Base-by-base conservation (phyloP, 1,140 invertebrate genomes). In the Euura saliciscinereae region DNA sequence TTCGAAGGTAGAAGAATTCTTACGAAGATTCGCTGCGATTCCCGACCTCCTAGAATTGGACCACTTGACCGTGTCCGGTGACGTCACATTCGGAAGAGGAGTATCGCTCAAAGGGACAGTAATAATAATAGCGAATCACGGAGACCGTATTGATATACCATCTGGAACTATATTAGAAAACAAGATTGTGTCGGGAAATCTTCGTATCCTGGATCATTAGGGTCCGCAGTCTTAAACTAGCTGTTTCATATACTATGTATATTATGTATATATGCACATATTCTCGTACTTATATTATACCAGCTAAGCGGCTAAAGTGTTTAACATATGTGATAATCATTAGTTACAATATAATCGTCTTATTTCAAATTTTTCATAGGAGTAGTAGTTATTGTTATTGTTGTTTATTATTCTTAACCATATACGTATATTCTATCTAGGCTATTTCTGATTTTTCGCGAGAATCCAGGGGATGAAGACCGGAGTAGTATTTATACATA, bases 101-200 rank as follows among this genome's bases (percentile, higher is more conserved):
- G 98, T 99, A 43, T 93, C 93, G 13, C 89, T 99, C n/a, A 96
- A 96, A 94, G 99, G 98, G 43, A 99, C 99, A 67, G 99, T 99
- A 0, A 99, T 99, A 75, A 99, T 99, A 73, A 99, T 99, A 82
- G 98, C 99, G 2, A 99, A 99, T 89, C 98, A 99, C 87, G 98
- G 99, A 46, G 98, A 99, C 80, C 90, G 98, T 73, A 99, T 99
- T 78, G 98, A 99, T 90, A 98, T 99, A 78, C 99, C 99, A 10
- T 93, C 96, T n/a, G 98, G 98, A 43, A 96, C 98, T 1, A 89
- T 97, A 73, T 89, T 99, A 45, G 99, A 99, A 85, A 99, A 99
- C 88, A 99, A 99, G 89, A 99, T 99, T 78, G 98, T 99, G 0
- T 99, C 98, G 43, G 99, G 99, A 76, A 99, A 99, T 88, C 91